These are phyloP conservation scores for Capricornis sumatraensis DNA, from an alignment of 2,113 vertebrate genomes.

Conservation along the genomic window DNA sequence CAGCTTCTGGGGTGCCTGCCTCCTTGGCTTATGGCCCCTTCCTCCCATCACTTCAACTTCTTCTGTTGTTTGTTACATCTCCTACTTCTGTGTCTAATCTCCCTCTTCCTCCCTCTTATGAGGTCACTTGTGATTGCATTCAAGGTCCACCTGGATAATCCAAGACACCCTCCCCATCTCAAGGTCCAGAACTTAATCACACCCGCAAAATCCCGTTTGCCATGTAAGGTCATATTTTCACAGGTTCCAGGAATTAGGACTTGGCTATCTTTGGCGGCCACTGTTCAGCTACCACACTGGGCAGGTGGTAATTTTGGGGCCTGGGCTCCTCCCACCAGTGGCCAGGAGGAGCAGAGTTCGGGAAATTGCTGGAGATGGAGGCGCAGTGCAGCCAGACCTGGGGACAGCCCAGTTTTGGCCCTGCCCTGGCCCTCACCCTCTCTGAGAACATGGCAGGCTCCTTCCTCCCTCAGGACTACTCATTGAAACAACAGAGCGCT, in stretches of 20 bases:
- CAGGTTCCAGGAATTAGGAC: not conserved
- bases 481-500: not conserved
- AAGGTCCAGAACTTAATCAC: not conserved
- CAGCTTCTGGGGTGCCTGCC: not conserved
- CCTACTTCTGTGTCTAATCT: not conserved
- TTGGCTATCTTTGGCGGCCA: not conserved
- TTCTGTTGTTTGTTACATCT: not conserved
- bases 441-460: not conserved
- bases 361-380: not conserved
- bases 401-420: not conserved
- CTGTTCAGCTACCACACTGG: not conserved
- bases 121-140: not conserved
- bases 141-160: not conserved
- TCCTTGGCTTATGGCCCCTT: not conserved
- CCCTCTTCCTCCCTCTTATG: not conserved
- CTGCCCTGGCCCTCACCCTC: not conserved
- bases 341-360: not conserved
- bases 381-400: rapidly evolving
- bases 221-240: not conserved
- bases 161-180: not conserved
- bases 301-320: not conserved
- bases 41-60: not conserved
- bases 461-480: not conserved
- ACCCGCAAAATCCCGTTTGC: not conserved
- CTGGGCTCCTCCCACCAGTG: not conserved